Evolutionary conservation across 2,888 invertebrate genomes (phyloP), one percentile per base, ranked within the genome.

Genomic region (Fragum whitleyi): DNA sequence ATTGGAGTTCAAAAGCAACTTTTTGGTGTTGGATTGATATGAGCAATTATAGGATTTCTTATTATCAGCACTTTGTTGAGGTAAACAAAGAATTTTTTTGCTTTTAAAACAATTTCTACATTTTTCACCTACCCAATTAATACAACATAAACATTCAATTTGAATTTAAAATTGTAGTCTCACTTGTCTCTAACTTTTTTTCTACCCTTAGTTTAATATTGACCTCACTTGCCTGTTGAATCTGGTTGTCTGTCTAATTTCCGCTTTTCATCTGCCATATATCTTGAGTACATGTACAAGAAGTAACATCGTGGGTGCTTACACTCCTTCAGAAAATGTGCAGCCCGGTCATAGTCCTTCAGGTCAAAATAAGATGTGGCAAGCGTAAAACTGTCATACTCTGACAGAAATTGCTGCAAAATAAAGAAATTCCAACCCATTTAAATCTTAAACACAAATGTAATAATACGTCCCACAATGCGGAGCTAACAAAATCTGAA

Each of bases 281-380:
- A 99, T 42, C 96, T 96, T 0, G 98, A 96, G 94, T 98, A 99
- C 88, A 96, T 96, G 93, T 97, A 96, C 32, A 99, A 94, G 94
- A 98, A 99, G 83, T 96, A 95, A 59, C 96, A 96, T 92, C 97
- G 96, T 0, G 96, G 95, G 69, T 88, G 89, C 14, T 74, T 87
- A 83, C 92, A 92, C 16, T 90, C 88, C 65, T 90, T 84, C 21
- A 93, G 79, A 72, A 92, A 92, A 79, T 90, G 88, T 14, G 94
- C 94, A 51, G 94, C 94, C 73, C 95, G 95, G 90, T 98, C 97
- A 93, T 97, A 98, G 94, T 99, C 98, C 89, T 97, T 96, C 61
- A 97, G 95, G 94, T 98, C 97, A 92, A 98, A 98, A 93, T 97
- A 98, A 83, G 96, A 96, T 93, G 97, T 97, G 0, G 97, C 97